Evolutionary conservation across 2,113 vertebrate genomes (phyloP), one percentile per base, ranked within the genome.

Genomic region (Pterocles gutturalis): DNA sequence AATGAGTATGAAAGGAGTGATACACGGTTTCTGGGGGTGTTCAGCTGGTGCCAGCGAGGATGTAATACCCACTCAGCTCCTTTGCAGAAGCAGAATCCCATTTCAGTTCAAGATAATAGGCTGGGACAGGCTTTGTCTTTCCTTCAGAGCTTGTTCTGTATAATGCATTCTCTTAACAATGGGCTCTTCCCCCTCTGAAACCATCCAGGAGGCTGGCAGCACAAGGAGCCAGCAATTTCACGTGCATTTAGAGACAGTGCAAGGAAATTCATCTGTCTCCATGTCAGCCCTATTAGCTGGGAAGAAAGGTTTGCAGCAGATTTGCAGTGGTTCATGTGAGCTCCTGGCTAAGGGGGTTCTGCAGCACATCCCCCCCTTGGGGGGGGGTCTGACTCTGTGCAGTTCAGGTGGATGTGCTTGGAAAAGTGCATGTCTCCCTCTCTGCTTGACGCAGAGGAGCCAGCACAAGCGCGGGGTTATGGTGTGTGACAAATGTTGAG

Each of bases 11-110:
- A 8, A 25, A 48, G 49, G 25, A 54, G 38, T 1, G 0, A 5
- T 29, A 43, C 4, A 2, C 24, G 0, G 1, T 12, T 41, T 22
- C 51, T 25, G 46, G 46, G 61, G 9, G 1, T 0, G 1, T 10
- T 26, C 28, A 49, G 51, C 19, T 1, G 3, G 21, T 48, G n/a
- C 0, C 1, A 66, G 53, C 0, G 8, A 36, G 51, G 75, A 34
- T 0, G 1, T 14, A 7, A 18, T 1, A 2, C 41, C 51, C 1
- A 60, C n/a, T 55, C 46, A 1, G 4, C 78, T 53, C 5, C 13
- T 17, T 67, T 1, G 2, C 41, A 26, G 46, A 9, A 53, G 70
- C 69, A 72, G 85, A 49, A 36, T 28, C 54, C 29, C 0, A 0
- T 36, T 61, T 49, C 48, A 49, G 1, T 29, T 45, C 31, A 20